Percentiles rank a stretch among this genome's conserved stretches.
phyloP scores from a whole-genome alignment of 2,888 invertebrate species.

The Rhagophthalmus giganteus region DNA sequence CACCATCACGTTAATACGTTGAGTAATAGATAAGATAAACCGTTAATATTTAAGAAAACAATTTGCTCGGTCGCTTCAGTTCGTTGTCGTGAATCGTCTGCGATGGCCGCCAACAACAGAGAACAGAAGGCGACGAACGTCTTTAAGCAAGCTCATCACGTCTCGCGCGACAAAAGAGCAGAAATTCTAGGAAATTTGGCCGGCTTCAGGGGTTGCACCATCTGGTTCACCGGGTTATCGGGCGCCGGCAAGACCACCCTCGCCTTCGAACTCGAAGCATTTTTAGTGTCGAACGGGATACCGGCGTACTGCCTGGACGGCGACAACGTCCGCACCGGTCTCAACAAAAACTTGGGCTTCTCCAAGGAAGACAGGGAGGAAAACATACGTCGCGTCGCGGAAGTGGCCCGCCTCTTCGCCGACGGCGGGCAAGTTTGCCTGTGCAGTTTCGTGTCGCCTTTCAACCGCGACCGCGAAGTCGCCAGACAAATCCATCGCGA shows the following conservation, averaged over 20 bases:
- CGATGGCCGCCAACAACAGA: background rate
- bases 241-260: conserved; percentile 99
- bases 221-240: conserved; percentile 90
- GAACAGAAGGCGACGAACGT: conserved; percentile 79
- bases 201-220: conserved; percentile 92
- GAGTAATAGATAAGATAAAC: no score
- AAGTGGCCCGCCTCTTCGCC: conserved; percentile 96
- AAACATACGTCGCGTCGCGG: conserved; percentile 95
- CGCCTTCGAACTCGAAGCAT: conserved; percentile 94
- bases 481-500: conserved; percentile 89
- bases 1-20: no score
- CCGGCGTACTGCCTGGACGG: conserved; percentile 97
- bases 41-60: no score
- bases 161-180: conserved; percentile 89
- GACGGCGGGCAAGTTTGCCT: conserved; percentile 97
- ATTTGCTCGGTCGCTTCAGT: no score
- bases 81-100: no score
- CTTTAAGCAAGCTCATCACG: conserved; percentile 91
- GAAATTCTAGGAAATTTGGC: conserved; percentile 92
- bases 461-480: conserved; percentile 87
- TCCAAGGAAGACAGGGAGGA: conserved; percentile 92
- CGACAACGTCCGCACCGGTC: conserved; percentile 94
- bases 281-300: conserved; percentile 82
- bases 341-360: conserved; percentile 95
- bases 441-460: conserved; percentile 98